Base-by-base conservation (phyloP, 2,797 vertebrate species). In the Apogon talboti region DNA sequence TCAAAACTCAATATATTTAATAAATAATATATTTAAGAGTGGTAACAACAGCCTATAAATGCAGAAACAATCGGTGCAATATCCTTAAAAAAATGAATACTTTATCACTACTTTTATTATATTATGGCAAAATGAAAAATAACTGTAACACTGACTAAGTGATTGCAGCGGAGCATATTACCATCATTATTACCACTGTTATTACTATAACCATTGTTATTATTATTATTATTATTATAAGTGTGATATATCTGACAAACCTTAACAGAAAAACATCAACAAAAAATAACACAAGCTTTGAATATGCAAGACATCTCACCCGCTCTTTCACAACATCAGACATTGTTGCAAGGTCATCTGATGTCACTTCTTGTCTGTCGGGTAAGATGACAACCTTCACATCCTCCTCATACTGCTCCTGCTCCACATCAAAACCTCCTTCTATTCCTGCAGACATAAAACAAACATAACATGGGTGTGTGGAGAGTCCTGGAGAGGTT, bases 341-440 rank as follows among this genome's bases (percentile, higher is more conserved):
- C 85, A 99, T 95, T 24, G 92, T 92, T 21, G 75, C 82, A 67
- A 99, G 87, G 57, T 95, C 96, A 19, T 99, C 96, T 44, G 95
- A 93, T 68, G 94, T 96, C 83, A 99, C 96, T 86, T 98, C 96
- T 90, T 96, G 93, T 85, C 96, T 94, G 83, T 97, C 97, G 4
- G 98, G 98, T 64, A 99, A 94, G 89, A 99, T 95, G 4, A 99
- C 93, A 73, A 99, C 95, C 90, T 96, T 99, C 75, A 98, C 90
- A 21, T 98, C 96, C 85, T 99, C 97, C 0, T 99, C 97, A 59
- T 95, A 99, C 42, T 95, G 96, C 74, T 95, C 97, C 85, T 96
- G 97, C 28, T 98, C 96, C 72, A 99, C 95, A 76, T 98, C 96
- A 86, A 99, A 99, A 41, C 98, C 98, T 8, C 98, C 98, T 92